Evolutionary conservation across 2,797 vertebrate species (phyloP).

Genomic region (Sebastes oblongus): DNA sequence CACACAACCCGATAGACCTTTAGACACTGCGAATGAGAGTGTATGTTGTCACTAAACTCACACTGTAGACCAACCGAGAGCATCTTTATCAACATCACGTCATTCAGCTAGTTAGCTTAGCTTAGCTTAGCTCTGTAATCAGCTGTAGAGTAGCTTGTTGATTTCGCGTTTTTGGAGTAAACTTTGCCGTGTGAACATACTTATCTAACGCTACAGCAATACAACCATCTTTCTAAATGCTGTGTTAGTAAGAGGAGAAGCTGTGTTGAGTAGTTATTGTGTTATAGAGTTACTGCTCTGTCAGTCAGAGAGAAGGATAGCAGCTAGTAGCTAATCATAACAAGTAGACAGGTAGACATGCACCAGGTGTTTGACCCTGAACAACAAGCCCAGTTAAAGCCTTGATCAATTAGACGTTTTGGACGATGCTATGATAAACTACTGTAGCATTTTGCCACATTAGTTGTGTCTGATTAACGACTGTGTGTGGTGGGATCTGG

Average conservation of each 20-base stretch:
- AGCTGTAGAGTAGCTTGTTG: conserved; percentile 22
- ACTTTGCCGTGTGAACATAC: neutral
- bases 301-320: neutral
- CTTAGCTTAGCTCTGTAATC: conserved; percentile 35
- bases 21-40: conserved; percentile 26
- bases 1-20: conserved; percentile 9
- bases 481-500: neutral
- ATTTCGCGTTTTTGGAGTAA: neutral
- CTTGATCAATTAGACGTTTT: neutral
- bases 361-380: neutral
- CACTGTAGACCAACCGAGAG: neutral
- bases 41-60: conserved; percentile 31
- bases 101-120: neutral
- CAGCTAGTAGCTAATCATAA: conserved; percentile 23
- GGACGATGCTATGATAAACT: neutral
- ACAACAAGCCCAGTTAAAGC: rapidly evolving
- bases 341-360: neutral
- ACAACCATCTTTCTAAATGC: neutral
- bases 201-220: neutral
- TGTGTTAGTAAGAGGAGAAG: neutral
- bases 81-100: neutral
- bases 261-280: neutral
- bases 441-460: neutral
- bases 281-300: neutral
- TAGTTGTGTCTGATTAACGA: no score